Evolutionary conservation across 1,140 invertebrate species (phyloP).

Genomic region (Euglossa dilemma): DNA sequence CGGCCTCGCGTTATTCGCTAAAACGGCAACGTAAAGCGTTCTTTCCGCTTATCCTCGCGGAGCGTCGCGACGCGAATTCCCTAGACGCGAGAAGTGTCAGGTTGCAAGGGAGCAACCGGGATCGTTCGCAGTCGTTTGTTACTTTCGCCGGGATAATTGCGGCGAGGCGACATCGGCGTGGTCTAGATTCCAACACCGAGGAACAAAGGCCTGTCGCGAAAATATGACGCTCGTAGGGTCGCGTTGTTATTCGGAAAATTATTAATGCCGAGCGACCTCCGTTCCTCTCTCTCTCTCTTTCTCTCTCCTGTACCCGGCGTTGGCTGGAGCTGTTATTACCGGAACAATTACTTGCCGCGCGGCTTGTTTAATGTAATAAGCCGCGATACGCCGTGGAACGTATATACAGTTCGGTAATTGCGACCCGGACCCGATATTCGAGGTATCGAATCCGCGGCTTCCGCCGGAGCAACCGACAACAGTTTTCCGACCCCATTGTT

Average conservation of each 20-base stretch:
- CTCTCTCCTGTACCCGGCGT: background rate
- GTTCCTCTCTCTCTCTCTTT: background rate
- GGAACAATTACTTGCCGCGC: conserved; percentile 46
- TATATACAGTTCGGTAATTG: conserved; percentile 18
- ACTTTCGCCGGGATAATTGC: background rate
- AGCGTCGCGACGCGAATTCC: background rate
- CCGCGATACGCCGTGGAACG: conserved; percentile 24
- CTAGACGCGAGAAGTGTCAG: background rate
- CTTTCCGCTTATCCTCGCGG: background rate
- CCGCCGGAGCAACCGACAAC: background rate
- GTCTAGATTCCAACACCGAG: background rate
- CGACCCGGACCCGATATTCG: background rate
- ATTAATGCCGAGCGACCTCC: conserved; percentile 23
- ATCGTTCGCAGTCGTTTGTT: background rate
- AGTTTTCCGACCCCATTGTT: background rate
- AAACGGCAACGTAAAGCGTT: too few relatives aligned
- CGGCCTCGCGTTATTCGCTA: too few relatives aligned
- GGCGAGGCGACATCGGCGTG: background rate
- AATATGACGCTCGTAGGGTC: conserved; percentile 29
- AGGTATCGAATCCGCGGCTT: conserved; percentile 13
- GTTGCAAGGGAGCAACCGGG: background rate
- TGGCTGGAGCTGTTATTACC: conserved; percentile 34
- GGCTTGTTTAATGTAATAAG: conserved; percentile 52
- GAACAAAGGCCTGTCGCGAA: conserved; percentile 45
- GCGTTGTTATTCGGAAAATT: conserved; percentile 31